These are phyloP conservation scores for Drosophila mauritiana DNA, from an alignment of 1,140 invertebrate species.

Conservation along the genomic window DNA sequence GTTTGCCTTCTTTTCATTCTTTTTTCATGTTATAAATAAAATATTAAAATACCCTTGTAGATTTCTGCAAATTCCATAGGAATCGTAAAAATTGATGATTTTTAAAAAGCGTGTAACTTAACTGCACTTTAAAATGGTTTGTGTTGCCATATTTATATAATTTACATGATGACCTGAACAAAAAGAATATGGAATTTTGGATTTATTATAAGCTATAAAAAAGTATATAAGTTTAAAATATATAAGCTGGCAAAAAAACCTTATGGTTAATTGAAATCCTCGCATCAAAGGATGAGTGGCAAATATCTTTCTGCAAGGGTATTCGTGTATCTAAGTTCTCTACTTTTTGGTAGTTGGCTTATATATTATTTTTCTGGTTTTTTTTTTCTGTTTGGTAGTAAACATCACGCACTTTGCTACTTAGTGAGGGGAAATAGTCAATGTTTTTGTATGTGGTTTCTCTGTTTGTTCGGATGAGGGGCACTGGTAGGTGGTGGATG, in stretches of 20 bases:
- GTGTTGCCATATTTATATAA: too few species aligned
- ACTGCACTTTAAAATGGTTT: too few species aligned
- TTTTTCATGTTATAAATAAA: not conserved
- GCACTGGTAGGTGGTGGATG: conserved; percentile 2
- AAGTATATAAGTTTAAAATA: too few species aligned
- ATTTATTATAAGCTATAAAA: too few species aligned
- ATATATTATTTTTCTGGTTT: not conserved
- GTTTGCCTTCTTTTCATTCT: not conserved
- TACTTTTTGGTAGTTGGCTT: conserved; percentile 6
- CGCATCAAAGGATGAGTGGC: too few species aligned
- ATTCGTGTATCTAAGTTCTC: conserved; percentile 1
- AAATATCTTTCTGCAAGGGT: conserved; percentile 23
- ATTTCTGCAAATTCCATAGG: not conserved
- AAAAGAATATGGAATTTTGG: too few species aligned
- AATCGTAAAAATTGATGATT: too few species aligned
- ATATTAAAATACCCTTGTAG: conserved; percentile 27
- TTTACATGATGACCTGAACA: too few species aligned
- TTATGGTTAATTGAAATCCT: too few species aligned
- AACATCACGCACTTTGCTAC: conserved; percentile 76
- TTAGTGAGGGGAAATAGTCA: conserved; percentile 58
- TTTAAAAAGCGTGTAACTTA: too few species aligned
- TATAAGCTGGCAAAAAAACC: too few species aligned
- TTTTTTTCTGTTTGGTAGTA: conserved; percentile 12
- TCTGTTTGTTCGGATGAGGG: conserved; percentile 33
- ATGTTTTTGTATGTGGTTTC: conserved; percentile 49